These are phyloP conservation scores for Onchidella celtica DNA, from an alignment of 2,888 invertebrate genomes.

Conservation along the genomic window DNA sequence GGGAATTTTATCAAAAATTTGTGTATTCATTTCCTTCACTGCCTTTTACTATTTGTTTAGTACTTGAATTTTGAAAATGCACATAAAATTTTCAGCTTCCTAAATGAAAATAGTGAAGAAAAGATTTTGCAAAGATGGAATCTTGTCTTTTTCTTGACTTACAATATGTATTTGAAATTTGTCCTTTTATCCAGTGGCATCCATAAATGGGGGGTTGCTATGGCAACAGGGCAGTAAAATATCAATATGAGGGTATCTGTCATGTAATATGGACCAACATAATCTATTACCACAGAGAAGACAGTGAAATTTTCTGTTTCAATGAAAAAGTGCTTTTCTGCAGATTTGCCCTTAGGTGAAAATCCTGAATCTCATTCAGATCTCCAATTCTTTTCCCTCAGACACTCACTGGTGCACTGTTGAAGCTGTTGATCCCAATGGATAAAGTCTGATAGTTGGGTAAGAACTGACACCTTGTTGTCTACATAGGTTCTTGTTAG, in stretches of 20 bases:
- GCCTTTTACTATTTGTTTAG: neutral
- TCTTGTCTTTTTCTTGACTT: too few relatives aligned
- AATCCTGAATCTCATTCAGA: slow-evolving; percentile 31
- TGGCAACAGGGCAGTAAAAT: too few relatives aligned
- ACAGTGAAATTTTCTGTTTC: neutral
- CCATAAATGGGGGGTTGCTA: too few relatives aligned
- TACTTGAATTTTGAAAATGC: neutral
- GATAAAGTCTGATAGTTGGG: slow-evolving; percentile 87
- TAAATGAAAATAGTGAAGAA: neutral
- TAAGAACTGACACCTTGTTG: slow-evolving; percentile 85
- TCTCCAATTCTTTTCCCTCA: slow-evolving; percentile 40
- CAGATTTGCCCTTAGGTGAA: neutral
- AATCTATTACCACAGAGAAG: too few relatives aligned
- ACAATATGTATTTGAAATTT: too few relatives aligned
- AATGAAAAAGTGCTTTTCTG: neutral
- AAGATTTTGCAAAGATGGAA: too few relatives aligned
- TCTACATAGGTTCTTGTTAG: slow-evolving; percentile 83
- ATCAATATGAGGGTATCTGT: too few relatives aligned
- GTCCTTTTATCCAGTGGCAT: too few relatives aligned
- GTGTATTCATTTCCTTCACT: neutral
- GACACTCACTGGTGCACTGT: slow-evolving; percentile 69
- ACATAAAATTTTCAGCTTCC: neutral
- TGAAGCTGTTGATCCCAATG: slow-evolving; percentile 80
- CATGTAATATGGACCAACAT: too few relatives aligned
- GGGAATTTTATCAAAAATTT: too few relatives aligned